Percentiles rank a stretch among this genome's conserved stretches.
Conservation (phyloP, 2,113 vertebrate genomes). For the Erythrolamprus reginae region DNA sequence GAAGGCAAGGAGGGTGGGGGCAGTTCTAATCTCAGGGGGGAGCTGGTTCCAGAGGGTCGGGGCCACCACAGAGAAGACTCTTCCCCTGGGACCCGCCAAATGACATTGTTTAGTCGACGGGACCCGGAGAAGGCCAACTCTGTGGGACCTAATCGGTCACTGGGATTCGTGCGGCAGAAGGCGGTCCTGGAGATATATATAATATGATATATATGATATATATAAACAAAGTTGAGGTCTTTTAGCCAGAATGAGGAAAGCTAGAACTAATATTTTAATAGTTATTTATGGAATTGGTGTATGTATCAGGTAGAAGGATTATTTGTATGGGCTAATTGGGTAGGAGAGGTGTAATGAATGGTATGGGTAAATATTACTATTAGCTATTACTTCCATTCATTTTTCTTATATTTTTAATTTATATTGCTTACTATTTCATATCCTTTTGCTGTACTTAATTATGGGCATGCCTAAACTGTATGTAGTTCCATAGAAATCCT, state of each 20-base stretch:
- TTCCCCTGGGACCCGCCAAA: too few relatives aligned
- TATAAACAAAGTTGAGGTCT: not conserved
- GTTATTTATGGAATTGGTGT: not conserved
- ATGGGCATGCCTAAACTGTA: not conserved
- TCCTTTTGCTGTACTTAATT: not conserved
- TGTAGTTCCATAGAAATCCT: not conserved
- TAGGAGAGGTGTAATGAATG: not conserved
- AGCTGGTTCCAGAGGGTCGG: too few relatives aligned
- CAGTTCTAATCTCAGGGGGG: too few relatives aligned
- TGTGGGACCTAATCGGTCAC: too few relatives aligned
- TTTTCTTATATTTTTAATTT: not conserved
- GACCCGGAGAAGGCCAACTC: too few relatives aligned
- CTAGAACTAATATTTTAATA: not conserved
- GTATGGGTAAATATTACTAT: not conserved
- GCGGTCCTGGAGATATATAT: too few relatives aligned
- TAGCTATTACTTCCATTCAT: not conserved
- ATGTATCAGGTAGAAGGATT: not conserved
- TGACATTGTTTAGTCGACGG: too few relatives aligned
- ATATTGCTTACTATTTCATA: not conserved
- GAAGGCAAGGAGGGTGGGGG: too few relatives aligned
- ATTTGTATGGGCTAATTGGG: not conserved
- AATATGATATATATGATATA: too few relatives aligned
- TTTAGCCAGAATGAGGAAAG: not conserved
- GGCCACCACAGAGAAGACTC: too few relatives aligned
- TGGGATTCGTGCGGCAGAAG: too few relatives aligned